Base-by-base conservation (phyloP, 2,888 invertebrate species). In the Xanthorhoe spadicearia region DNA sequence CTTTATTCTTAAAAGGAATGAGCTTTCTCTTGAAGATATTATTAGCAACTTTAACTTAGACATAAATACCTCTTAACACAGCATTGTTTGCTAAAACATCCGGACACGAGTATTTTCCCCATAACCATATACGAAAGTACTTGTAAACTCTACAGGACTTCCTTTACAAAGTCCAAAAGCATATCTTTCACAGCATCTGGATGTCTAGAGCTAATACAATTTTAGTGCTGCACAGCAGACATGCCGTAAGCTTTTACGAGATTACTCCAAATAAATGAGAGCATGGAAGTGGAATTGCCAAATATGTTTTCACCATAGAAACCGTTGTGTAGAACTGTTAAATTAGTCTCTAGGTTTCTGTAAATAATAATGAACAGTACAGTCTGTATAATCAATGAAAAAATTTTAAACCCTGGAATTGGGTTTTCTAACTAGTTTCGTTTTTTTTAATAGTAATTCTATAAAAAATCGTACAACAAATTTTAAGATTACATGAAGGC, bases 201-300 rank as follows among this genome's bases (percentile, higher is more conserved):
- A 54, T 59, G 65, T 67, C 68, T 68, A 59, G 53, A 67, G 46
- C 69, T 66, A 67, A 64, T 69, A 62, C 61, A 65, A 52, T 70
- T 69, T 70, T 55, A 71, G 64, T 70, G 61, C 74, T 69, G 57
- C 68, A 75, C 64, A 61, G 68, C 70, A 72, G 74, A 77, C 73
- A 76, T 71, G 62, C 79, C 74, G 77, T 80, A 78, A 83, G 82
- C 76, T 83, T 82, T 84, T 81, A 83, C 77, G 81, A 80, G 82
- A 85, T 85, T 85, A 80, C 81, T 80, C 71, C 71, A 82, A 78
- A 85, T 83, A 84, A 81, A 86, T 84, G 85, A 82, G 81, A 65
- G 73, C 80, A 81, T 85, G 83, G 81, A 76, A 77, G 77, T 77
- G 75, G 81, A 82, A 82, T 83, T 83, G 77, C 82, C 77, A 77